Conservation (phyloP, 2,797 vertebrate species). For the Sebastes reedi region DNA sequence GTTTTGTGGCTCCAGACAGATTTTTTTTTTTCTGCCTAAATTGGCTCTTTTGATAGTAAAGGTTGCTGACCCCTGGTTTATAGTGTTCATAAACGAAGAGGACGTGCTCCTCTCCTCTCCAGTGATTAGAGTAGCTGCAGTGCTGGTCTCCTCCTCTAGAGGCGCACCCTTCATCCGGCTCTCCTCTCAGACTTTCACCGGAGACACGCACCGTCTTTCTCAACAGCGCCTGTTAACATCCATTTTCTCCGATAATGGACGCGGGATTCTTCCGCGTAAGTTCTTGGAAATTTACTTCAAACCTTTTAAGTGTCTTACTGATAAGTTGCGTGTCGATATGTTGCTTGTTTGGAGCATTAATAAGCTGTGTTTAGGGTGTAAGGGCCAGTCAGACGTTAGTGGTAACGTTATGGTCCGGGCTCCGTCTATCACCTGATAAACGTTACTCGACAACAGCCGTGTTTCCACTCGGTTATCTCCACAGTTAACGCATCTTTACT, state of each 20-base stretch:
- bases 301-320: fast-evolving
- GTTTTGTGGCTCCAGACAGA: no score
- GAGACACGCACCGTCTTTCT: constrained; percentile 68
- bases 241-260: constrained; percentile 81
- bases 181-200: constrained; percentile 45
- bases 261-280: constrained; percentile 91
- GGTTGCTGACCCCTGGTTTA: no score
- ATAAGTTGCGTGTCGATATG: fast-evolving
- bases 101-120: background rate
- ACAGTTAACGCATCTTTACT: background rate
- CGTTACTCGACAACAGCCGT: background rate
- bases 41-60: no score
- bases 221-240: constrained; percentile 46
- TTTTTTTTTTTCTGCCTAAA: no score
- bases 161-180: constrained; percentile 44
- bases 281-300: background rate
- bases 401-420: constrained; percentile 37
- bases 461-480: background rate
- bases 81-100: background rate
- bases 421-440: constrained; percentile 66
- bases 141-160: constrained; percentile 25
- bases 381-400: constrained; percentile 33
- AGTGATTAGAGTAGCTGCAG: background rate
- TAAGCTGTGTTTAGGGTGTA: background rate
- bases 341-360: background rate